Conservation (phyloP, 2,113 vertebrate species). For the Pseudolaguvia tuberculata region DNA sequence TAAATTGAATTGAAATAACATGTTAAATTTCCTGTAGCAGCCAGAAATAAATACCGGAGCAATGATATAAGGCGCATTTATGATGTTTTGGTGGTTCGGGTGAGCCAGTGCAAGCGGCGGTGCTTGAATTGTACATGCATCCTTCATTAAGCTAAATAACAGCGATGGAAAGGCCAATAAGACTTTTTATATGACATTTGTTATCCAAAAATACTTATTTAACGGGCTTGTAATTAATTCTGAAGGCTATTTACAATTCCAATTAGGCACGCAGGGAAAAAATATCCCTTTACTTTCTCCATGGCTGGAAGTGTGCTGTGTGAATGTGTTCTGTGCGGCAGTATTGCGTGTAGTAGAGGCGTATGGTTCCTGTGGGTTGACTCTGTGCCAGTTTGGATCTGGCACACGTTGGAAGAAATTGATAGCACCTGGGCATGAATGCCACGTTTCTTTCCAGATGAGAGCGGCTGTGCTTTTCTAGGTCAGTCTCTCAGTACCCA, state of each 20-base stretch:
- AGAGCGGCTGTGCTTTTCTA: conserved; percentile 50
- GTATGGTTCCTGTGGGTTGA: conserved; percentile 38
- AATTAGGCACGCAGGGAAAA: conserved; percentile 42
- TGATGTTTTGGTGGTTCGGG: conserved; percentile 35
- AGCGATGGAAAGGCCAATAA: conserved; percentile 57
- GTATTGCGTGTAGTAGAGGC: conserved; percentile 23
- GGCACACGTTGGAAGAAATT: conserved; percentile 43
- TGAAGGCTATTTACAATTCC: conserved; percentile 53
- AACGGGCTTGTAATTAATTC: conserved; percentile 57
- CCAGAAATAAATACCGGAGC: conserved; percentile 36
- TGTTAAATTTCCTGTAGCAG: conserved; percentile 27
- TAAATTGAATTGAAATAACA: conserved; percentile 36
- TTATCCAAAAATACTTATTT: conserved; percentile 58
- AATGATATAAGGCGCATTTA: conserved; percentile 36
- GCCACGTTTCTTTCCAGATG: conserved; percentile 49
- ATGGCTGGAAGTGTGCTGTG: conserved; percentile 35
- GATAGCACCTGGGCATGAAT: conserved; percentile 50
- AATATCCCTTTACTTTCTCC: conserved; percentile 30
- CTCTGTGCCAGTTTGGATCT: conserved; percentile 44
- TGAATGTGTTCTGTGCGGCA: conserved; percentile 13
- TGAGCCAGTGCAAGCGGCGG: conserved; percentile 30
- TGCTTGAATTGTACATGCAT: conserved; percentile 39
- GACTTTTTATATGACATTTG: conserved; percentile 50
- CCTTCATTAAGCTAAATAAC: conserved; percentile 49
- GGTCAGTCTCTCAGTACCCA: conserved; percentile 50